Evolutionary conservation across 2,797 vertebrate species (phyloP), one percentile per base, ranked within the genome.

Genomic region (Hyperoplus immaculatus): DNA sequence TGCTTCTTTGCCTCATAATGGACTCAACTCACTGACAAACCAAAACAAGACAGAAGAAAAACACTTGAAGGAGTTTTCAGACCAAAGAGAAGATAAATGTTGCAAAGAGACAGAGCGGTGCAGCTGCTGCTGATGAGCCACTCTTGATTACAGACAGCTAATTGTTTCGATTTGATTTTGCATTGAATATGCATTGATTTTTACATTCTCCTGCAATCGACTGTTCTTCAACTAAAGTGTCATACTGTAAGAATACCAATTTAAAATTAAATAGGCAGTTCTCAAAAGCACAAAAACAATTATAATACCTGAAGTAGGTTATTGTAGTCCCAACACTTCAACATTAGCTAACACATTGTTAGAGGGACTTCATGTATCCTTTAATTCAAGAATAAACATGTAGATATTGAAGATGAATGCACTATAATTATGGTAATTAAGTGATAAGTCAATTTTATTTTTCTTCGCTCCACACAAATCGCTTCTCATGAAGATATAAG

Each of bases 131-230:
- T 76, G 72, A 72, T 64, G 58, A 84, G 71, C 21, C 8, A n/a
- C 60, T 38, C 39, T 55, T 84, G 62, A 78, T 78, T 77, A 41
- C 50, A 62, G 8, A 38, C 5, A 14, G 74, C 68, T 59, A 72
- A 72, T 64, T 78, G 64, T 74, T 61, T 64, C 21, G 18, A 45
- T 1, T 49, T 71, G 16, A 66, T 72, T 68, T 54, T 60, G 12
- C 18, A 72, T 71, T 67, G 10, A 57, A 73, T 29, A 78, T 21
- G 21, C 21, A 21, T 21, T 21, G 21, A 21, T 54, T 3, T 46
- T 49, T 42, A 10, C 21, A n/a, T 13, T 67, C 21, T 7, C 29
- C 11, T 57, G 43, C 47, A 66, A 78, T 50, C 41, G 39, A 0
- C 41, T 36, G 29, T 38, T 54, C 21, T 66, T 82, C 9, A 49